A percentile compares a stretch with the other conserved stretches of the same genome.
Conservation (phyloP, 2,113 vertebrate species). For the Tragulus kanchil region DNA sequence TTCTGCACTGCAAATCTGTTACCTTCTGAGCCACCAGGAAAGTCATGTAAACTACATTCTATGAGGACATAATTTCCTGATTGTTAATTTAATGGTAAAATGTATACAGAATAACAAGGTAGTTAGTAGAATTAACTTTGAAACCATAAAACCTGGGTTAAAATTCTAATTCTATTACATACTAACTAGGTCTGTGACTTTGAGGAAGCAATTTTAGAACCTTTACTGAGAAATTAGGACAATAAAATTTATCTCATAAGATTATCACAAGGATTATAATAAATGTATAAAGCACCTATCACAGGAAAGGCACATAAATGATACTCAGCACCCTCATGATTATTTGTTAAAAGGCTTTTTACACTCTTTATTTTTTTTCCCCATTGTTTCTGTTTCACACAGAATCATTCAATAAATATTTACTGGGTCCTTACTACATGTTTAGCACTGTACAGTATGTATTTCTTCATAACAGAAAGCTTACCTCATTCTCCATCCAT, state of each 20-base stretch:
- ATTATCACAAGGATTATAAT: not conserved
- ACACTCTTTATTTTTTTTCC: not conserved
- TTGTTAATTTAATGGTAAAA: not conserved
- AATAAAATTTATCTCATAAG: slow-evolving; percentile 41
- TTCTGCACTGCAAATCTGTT: not conserved
- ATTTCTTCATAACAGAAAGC: slow-evolving; percentile 25
- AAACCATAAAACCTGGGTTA: not conserved
- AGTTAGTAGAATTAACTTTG: not conserved
- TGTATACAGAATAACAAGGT: not conserved
- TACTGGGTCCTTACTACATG: not conserved
- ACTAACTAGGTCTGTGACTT: not conserved
- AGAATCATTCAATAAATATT: not conserved
- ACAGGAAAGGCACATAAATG: slow-evolving; percentile 18
- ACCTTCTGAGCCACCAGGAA: not conserved
- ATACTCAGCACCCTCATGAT: not conserved
- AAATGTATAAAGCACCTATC: slow-evolving; percentile 35
- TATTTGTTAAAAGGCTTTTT: not conserved
- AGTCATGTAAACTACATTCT: slow-evolving; percentile 14
- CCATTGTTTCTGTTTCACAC: not conserved
- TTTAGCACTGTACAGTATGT: not conserved
- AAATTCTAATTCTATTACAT: not conserved
- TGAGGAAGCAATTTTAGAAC: slow-evolving; percentile 39
- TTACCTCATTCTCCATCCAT: not conserved
- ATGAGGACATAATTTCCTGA: not conserved
- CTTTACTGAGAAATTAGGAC: not conserved